A percentile compares a stretch with the other conserved stretches of the same genome.
phyloP scores from a whole-genome alignment of 2,113 vertebrate species.

The Phrynosoma platyrhinos region DNA sequence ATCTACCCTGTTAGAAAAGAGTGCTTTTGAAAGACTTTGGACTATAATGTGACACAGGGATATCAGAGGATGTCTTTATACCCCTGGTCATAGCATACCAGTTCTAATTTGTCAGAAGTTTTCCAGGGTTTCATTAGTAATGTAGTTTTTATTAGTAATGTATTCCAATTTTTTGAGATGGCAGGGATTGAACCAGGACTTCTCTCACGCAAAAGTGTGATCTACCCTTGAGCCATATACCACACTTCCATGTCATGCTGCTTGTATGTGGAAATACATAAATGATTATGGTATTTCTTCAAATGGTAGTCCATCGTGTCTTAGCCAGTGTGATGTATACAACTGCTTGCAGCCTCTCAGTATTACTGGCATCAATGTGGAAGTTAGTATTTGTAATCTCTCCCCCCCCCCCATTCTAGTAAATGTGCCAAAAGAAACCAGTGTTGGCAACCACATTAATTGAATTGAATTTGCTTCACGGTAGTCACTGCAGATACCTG shows the following conservation, averaged over 20 bases:
- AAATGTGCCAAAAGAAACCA: conserved; percentile 17
- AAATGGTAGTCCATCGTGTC: neutral
- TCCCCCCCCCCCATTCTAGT: neutral
- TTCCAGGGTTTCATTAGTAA: neutral
- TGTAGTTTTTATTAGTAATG: no score
- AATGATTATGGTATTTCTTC: neutral
- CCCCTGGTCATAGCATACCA: neutral
- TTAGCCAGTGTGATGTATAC: neutral
- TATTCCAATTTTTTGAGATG: neutral
- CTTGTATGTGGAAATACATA: no score
- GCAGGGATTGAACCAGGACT: no score
- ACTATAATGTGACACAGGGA: neutral
- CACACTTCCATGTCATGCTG: no score
- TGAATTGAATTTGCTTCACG: conserved; percentile 30
- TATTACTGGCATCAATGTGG: neutral
- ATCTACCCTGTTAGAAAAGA: neutral
- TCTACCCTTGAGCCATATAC: no score
- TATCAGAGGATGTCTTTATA: neutral
- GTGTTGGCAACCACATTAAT: conserved; percentile 17
- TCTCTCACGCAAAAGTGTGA: no score
- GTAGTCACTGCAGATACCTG: conserved; percentile 23
- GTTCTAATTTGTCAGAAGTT: neutral
- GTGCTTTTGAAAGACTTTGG: neutral
- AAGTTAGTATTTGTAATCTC: conserved; percentile 41
- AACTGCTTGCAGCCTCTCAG: neutral